Evolutionary conservation across 1,140 invertebrate species (phyloP), one percentile per base, ranked within the genome.

Genomic region (Ditylenchus dipsaci): DNA sequence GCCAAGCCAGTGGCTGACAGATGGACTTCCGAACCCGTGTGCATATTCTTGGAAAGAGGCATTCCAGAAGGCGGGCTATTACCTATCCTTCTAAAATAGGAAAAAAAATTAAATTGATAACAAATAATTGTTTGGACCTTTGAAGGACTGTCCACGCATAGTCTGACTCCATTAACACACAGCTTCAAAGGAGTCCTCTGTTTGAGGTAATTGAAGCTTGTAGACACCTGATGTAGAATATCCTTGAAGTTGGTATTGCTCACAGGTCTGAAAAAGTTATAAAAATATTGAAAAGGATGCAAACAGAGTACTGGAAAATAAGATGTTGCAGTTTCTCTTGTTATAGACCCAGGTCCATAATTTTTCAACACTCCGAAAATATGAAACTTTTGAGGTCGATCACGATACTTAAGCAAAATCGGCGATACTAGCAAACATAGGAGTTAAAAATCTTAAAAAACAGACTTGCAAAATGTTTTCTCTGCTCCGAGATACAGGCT

Each of bases 141-240:
- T 67, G 65, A 38, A 67, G 43, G 1, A 67, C 65, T 33, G 53
- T 67, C 65, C 65, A 67, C 8, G 65, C 23, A 38, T 59, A 38
- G n/a, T 61, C 59, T 15, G 56, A 43, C 23, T 67, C 59, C 65
- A 67, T 67, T 38, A 67, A 19, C 65, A 67, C 13, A 67, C 23
- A 59, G 57, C 65, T 8, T 29, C 19, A 27, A 67, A 67, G 23
- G 49, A 26, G 13, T 47, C 23, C 8, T 7, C 21, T 13, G 13
- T 33, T 27, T 29, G 15, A 62, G 59, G 23, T 13, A 23, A 38
- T 11, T 5, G 29, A 61, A 67, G 15, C 15, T 67, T 29, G 19
- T 67, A 67, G 5, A 67, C 65, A 61, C 65, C 65, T 7, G 65
- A 67, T 60, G 33, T 19, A 3, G 26, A 19, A 21, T 67, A 53